Evolutionary conservation across 2,888 invertebrate genomes (phyloP).

Genomic region (Drosophila maculinotata): DNA sequence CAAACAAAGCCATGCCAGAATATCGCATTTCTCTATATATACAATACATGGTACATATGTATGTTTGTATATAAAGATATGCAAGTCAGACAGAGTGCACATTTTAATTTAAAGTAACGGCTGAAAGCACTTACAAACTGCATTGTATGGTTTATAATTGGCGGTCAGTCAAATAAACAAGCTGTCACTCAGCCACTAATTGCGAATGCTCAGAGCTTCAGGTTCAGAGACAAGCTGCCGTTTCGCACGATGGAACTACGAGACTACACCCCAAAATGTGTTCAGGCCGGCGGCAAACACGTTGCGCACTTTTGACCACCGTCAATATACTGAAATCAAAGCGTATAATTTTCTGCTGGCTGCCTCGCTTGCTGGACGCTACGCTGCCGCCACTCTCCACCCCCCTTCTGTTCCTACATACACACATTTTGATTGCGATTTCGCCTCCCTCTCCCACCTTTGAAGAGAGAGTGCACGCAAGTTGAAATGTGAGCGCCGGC

Average conservation of each 20-base stretch:
- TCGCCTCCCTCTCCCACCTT: background rate
- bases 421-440: constrained; percentile 47
- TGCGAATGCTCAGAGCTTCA: constrained; percentile 18
- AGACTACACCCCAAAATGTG: constrained; percentile 12
- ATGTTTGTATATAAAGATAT: constrained; percentile 1
- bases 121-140: constrained; percentile 71
- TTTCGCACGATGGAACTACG: constrained; percentile 63
- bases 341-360: constrained; percentile 48
- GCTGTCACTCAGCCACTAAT: constrained; percentile 21
- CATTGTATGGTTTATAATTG: constrained; percentile 57
- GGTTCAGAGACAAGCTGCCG: constrained; percentile 64
- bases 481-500: constrained; percentile 23
- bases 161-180: constrained; percentile 25
- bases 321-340: constrained; percentile 66
- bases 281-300: constrained; percentile 44
- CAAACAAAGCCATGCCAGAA: constrained; percentile 34
- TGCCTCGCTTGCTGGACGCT: constrained; percentile 59
- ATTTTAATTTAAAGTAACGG: constrained; percentile 17
- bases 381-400: constrained; percentile 30
- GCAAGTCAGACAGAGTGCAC: too few species aligned
- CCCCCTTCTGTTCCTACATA: too few species aligned
- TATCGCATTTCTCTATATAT: constrained; percentile 22
- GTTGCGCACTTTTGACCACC: constrained; percentile 70
- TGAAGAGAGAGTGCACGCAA: constrained; percentile 33
- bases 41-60: background rate